These are phyloP conservation scores for Furnarius figulus DNA, from an alignment of 2,113 vertebrate genomes.

Conservation along the genomic window DNA sequence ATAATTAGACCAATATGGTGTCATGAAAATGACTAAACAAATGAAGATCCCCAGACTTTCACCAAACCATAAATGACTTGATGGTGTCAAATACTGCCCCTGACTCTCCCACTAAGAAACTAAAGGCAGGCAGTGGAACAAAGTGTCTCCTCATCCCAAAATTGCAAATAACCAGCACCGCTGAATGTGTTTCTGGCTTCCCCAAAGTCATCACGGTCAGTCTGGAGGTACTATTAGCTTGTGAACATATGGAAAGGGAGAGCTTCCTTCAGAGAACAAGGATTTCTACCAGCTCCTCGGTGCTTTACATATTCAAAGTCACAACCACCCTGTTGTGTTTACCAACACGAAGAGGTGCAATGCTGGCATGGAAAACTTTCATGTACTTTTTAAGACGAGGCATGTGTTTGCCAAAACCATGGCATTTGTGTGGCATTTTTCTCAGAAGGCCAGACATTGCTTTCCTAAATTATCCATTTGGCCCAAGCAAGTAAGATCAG, in stretches of 20 bases:
- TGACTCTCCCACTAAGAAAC: not conserved
- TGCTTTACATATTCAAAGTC: not conserved
- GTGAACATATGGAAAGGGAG: not conserved
- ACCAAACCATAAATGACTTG: not conserved
- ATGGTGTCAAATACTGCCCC: not conserved
- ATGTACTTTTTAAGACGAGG: not conserved
- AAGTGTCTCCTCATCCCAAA: not conserved
- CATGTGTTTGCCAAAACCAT: not conserved
- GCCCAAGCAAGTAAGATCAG: not conserved
- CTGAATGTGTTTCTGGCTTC: not conserved
- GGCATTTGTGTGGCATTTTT: not conserved
- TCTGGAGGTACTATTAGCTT: not conserved
- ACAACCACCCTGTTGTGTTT: not conserved
- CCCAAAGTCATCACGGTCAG: not conserved
- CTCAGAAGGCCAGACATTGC: not conserved
- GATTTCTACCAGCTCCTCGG: not conserved
- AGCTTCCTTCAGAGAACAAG: not conserved
- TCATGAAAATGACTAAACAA: not conserved
- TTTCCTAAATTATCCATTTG: not conserved
- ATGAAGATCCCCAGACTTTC: not conserved
- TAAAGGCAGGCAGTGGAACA: not conserved
- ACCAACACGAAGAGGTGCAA: not conserved
- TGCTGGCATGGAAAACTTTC: not conserved
- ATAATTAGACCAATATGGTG: not conserved
- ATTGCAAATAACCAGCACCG: not conserved